Base-by-base conservation (phyloP, 2,113 vertebrate species). In the Sula dactylatra region DNA sequence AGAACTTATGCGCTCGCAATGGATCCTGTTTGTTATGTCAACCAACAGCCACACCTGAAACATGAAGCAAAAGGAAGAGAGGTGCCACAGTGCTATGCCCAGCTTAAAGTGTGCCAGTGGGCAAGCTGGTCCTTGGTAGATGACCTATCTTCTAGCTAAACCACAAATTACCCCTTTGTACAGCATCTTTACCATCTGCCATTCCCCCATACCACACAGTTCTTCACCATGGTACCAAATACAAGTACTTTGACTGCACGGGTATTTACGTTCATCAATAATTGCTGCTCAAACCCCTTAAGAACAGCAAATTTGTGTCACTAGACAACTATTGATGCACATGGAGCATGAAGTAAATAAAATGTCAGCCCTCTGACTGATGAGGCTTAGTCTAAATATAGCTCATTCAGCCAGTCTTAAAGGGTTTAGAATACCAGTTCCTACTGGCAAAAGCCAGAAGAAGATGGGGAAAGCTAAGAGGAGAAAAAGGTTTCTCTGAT, bases 191-290 rank as follows among this genome's bases (percentile, higher is more conserved):
- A 72, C 10, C 52, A 67, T 32, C 4, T 82, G 42, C 24, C 40
- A 62, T 61, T 65, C 44, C 29, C 5, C 44, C 2, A 4, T 9
- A 59, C 15, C 24, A 36, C 4, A 5, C 0, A 58, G 38, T 2
- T 86, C 36, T 50, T 79, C 29, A 66, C 56, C 32, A 29, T 3
- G 20, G 58, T 31, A 71, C 38, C 32, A 89, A 49, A 74, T 4
- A 34, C 6, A 49, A 88, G 67, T 24, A 36, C 3, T 31, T 76
- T 62, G 47, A 25, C 40, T n/a, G 31, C 32, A 80, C 0, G 0
- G 31, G 31, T 40, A 47, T 65, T 90, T n/a, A 44, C 7, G 14
- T 59, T 61, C 40, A 77, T 27, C 65, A 49, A 11, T 36, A 91
- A 86, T 7, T 83, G 76, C 59, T 94, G 72, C 72, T 91, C 36